These are phyloP conservation scores for Andinoacara biseriatus DNA, from an alignment of 2,113 vertebrate species.

Conservation along the genomic window DNA sequence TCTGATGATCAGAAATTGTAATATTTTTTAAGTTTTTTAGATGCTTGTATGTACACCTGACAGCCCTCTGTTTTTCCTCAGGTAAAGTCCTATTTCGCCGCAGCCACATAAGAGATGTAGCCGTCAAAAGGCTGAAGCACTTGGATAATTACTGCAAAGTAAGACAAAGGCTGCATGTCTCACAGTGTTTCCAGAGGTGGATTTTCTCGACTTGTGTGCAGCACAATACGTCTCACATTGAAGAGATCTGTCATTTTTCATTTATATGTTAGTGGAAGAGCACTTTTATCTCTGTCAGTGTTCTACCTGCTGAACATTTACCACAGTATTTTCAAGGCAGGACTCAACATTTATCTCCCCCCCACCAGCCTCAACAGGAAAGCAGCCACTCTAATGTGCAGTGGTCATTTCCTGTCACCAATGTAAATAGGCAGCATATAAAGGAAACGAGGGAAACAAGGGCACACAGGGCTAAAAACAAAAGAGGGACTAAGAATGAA, in stretches of 20 bases:
- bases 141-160: slow-evolving; percentile 97
- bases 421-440: slow-evolving; percentile 66
- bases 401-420: slow-evolving; percentile 71
- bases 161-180: slow-evolving; percentile 63
- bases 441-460: slow-evolving; percentile 64
- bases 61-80: slow-evolving; percentile 61
- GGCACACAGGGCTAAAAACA: slow-evolving; percentile 24
- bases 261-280: not conserved
- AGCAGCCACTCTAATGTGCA: slow-evolving; percentile 59
- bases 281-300: not conserved
- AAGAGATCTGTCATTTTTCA: not conserved
- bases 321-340: slow-evolving; percentile 28
- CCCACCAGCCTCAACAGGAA: slow-evolving; percentile 70
- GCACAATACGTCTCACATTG: not conserved
- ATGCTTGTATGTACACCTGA: not conserved
- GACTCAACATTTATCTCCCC: slow-evolving; percentile 59
- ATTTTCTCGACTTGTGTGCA: not conserved
- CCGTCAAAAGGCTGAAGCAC: slow-evolving; percentile 91
- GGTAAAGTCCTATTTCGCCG: slow-evolving; percentile 96
- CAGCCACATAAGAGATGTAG: slow-evolving; percentile 95
- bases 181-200: not conserved
- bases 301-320: slow-evolving; percentile 14
- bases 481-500: slow-evolving; percentile 44
- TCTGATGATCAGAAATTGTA: not conserved
- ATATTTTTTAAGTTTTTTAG: not conserved